Evolutionary conservation across 92 coral and sea anemone genomes (phyloP).

Genomic region (Ricordea florida): DNA sequence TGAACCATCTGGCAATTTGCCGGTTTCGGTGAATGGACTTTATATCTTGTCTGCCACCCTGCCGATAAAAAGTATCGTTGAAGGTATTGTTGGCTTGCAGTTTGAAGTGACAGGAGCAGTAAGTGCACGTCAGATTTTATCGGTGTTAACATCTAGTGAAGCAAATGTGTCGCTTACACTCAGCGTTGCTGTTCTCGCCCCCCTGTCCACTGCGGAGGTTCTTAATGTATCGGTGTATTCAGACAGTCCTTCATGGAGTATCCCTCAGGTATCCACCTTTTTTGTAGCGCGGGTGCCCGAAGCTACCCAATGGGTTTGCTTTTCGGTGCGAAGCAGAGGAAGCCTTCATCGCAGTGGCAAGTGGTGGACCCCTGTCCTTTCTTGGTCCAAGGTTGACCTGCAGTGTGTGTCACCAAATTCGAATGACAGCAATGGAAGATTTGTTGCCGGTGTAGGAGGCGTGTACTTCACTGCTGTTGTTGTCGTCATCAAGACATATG

Average conservation of each 20-base stretch:
- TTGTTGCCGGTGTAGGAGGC: slow-evolving; percentile 49
- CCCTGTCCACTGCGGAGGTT: slow-evolving; percentile 5
- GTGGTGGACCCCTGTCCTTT: slow-evolving; percentile 39
- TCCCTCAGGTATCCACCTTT: slow-evolving; percentile 5
- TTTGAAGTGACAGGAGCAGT: slow-evolving; percentile 3
- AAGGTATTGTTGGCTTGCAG: slow-evolving; percentile 2
- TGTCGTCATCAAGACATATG: background rate
- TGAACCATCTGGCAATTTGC: background rate
- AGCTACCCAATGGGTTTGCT: background rate
- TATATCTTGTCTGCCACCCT: slow-evolving; percentile 39
- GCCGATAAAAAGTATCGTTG: background rate
- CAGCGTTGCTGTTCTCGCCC: slow-evolving; percentile 43
- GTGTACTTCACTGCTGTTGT: slow-evolving; percentile 41
- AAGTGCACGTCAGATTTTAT: background rate
- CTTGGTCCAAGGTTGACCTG: slow-evolving; percentile 31
- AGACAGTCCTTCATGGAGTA: background rate
- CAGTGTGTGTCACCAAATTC: slow-evolving; percentile 18
- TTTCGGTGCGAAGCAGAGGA: slow-evolving; percentile 2
- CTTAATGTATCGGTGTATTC: slow-evolving; percentile 24
- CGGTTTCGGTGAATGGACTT: slow-evolving; percentile 25
- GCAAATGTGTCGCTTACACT: slow-evolving; percentile 5
- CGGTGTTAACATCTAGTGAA: background rate
- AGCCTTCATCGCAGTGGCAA: slow-evolving; percentile 2
- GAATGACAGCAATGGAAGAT: slow-evolving; percentile 19
- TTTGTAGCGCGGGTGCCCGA: slow-evolving; percentile 35